phyloP scores from a whole-genome alignment of 2,888 invertebrate genomes.

The Pterostichus niger region DNA sequence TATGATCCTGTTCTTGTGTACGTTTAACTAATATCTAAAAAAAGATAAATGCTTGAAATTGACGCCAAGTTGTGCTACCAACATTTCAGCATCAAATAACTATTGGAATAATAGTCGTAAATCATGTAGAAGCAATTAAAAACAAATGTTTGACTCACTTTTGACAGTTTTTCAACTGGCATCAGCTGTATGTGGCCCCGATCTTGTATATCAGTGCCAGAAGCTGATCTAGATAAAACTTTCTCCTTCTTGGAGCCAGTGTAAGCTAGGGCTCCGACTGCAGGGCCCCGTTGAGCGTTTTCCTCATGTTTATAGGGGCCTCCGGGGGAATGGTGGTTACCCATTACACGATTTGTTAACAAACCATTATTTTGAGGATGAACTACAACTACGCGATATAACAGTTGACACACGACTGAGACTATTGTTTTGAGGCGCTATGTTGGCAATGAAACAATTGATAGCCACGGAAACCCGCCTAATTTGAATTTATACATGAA shows the following conservation, averaged over 20 bases:
- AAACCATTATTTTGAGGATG: neutral
- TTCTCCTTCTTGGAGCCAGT: conserved; percentile 77
- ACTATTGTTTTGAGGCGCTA: no score
- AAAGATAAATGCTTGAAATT: conserved; percentile 28
- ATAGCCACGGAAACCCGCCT: no score
- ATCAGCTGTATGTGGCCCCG: conserved; percentile 82
- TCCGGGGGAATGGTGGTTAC: conserved; percentile 75
- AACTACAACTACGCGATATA: neutral
- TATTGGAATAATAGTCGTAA: neutral
- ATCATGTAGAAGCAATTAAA: neutral
- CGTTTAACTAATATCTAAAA: conserved; percentile 85
- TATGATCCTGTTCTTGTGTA: conserved; percentile 84
- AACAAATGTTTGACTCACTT: conserved; percentile 77
- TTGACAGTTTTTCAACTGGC: conserved; percentile 87
- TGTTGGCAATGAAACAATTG: no score
- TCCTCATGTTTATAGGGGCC: conserved; percentile 71
- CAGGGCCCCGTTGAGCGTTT: conserved; percentile 70
- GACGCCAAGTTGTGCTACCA: neutral
- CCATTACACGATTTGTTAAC: conserved; percentile 70
- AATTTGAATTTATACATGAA: no score
- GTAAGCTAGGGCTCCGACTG: conserved; percentile 73
- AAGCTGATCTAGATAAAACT: conserved; percentile 82
- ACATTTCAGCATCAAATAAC: conserved; percentile 29
- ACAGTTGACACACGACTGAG: conserved; percentile 23
- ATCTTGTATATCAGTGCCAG: conserved; percentile 84